phyloP scores from a whole-genome alignment of 2,797 vertebrate genomes.

The Esox masquinongy region DNA sequence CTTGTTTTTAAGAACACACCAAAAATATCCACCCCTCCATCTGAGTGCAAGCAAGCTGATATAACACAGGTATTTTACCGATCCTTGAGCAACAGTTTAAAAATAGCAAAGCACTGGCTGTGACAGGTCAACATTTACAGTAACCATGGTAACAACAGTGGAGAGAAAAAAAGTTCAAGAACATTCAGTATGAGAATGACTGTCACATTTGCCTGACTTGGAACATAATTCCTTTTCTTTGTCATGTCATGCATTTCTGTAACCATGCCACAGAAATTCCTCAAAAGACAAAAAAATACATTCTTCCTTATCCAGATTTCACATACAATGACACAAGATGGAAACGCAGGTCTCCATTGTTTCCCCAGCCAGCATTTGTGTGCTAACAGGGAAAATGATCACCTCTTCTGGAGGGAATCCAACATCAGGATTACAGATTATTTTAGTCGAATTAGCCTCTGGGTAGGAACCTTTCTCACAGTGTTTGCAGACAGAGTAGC shows the following conservation, averaged over 20 bases:
- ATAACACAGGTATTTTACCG: too few species aligned
- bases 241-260: background rate
- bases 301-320: background rate
- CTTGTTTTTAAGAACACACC: too few species aligned
- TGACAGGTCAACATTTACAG: background rate
- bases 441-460: slow-evolving; percentile 13
- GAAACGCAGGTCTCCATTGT: background rate
- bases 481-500: slow-evolving; percentile 36
- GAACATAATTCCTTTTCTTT: background rate
- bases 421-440: slow-evolving; percentile 7
- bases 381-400: background rate
- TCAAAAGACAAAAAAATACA: background rate
- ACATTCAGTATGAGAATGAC: background rate
- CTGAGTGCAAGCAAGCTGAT: too few species aligned
- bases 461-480: slow-evolving; percentile 30
- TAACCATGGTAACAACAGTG: background rate
- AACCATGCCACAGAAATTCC: background rate
- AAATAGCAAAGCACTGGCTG: too few species aligned
- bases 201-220: background rate
- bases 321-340: background rate
- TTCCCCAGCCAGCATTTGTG: background rate
- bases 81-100: too few species aligned
- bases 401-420: background rate
- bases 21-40: too few species aligned
- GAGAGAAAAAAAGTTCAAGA: background rate